phyloP scores from a whole-genome alignment of 2,797 vertebrate genomes.

The Chanos chanos region DNA sequence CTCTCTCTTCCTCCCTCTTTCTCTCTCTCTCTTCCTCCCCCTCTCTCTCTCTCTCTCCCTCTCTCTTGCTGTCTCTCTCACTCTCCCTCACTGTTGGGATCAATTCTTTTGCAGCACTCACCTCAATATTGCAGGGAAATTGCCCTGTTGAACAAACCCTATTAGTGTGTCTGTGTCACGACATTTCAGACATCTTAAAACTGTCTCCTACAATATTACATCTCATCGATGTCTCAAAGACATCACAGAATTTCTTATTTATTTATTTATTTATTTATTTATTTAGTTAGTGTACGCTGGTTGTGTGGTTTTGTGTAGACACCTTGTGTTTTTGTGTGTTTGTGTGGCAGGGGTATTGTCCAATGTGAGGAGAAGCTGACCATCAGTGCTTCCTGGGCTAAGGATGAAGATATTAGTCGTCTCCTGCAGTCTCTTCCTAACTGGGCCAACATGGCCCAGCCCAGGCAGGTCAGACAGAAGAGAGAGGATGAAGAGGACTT shows the following conservation, averaged over 20 bases:
- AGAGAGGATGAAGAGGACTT: slow-evolving; percentile 97
- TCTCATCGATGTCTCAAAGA: too few species aligned
- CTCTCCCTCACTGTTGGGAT: neutral
- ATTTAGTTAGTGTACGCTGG: neutral
- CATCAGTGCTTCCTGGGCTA: slow-evolving; percentile 96
- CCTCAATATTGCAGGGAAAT: too few species aligned
- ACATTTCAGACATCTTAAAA: too few species aligned
- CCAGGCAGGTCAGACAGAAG: slow-evolving; percentile 89
- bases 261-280: too few species aligned
- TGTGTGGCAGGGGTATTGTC: slow-evolving; percentile 76
- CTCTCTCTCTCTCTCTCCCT: neutral
- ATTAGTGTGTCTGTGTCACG: too few species aligned
- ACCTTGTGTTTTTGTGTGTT: neutral
- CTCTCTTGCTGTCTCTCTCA: too few species aligned
- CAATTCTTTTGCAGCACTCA: neutral
- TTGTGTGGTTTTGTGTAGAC: neutral
- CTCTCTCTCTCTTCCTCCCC: neutral
- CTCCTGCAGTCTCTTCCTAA: slow-evolving; percentile 93
- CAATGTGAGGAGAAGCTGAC: slow-evolving; percentile 94
- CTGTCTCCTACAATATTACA: too few species aligned
- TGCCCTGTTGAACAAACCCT: neutral
- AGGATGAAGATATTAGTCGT: slow-evolving; percentile 96
- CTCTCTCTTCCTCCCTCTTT: neutral
- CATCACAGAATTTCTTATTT: too few species aligned
- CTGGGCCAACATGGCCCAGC: slow-evolving; percentile 93